Base-by-base conservation (phyloP, 2,113 vertebrate species). In the Apteryx owenii region DNA sequence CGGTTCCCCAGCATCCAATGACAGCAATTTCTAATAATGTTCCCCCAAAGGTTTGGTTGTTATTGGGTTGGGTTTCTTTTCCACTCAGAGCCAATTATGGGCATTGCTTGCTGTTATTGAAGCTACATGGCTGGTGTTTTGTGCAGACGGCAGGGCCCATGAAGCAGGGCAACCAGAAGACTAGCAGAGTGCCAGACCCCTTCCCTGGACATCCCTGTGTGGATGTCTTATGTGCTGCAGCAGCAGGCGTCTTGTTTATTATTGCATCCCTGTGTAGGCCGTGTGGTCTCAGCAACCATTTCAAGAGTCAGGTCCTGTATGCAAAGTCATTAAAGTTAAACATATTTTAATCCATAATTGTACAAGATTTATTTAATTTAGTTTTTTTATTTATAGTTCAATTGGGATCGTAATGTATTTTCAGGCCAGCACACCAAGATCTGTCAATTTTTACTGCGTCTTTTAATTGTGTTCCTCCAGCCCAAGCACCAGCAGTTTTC, bases 281-380 rank as follows among this genome's bases (percentile, higher is more conserved):
- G 3, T 50, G 31, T 73, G 87, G 81, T 76, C 95, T 96, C 88
- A 95, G 95, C 84, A 97, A 95, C 81, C 50, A 94, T 94, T 97
- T 97, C 92, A 80, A 91, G 93, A 97, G 92, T 89, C 92, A 73
- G 97, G 95, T 89, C 85, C 96, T 50, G 42, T 96, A 79, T 93
- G 94, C 93, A 95, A 98, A 97, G 96, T 97, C 97, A 98, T 98
- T 98, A 98, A 98, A 98, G 94, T 81, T 97, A 98, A 98, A 97
- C 81, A 97, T 97, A 98, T 98, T 98, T 98, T 98, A 98, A 98
- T 98, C 98, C 95, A 98, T 98, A 98, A 98, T 98, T 98, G 98
- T 97, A 77, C 10, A 97, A 98, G 98, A 98, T 98, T 98, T 98
- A 98, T 98, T 98, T 98, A 98, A 98, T 98, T 98, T 98, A 98